Conservation (phyloP, 2,888 invertebrate genomes). For the Candidula unifasciata region DNA sequence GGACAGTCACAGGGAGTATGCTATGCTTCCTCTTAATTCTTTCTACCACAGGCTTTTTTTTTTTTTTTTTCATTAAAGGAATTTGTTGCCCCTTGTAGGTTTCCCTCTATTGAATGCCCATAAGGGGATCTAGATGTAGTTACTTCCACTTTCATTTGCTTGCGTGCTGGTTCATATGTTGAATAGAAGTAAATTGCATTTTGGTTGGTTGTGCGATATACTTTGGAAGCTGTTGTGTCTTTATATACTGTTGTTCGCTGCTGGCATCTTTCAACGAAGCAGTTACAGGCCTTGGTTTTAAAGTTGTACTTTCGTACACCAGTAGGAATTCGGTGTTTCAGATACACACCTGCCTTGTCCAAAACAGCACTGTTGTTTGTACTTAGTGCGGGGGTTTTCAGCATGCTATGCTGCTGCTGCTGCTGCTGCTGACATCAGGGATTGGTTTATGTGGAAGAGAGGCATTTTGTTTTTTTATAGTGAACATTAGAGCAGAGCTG, state of each 20-base stretch:
- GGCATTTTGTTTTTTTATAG: conserved; percentile 18
- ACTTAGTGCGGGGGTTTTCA: neutral
- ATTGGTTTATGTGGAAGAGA: neutral
- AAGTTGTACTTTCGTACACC: neutral
- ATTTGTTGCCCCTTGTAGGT: too few species aligned
- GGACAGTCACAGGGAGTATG: too few species aligned
- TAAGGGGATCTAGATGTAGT: too few species aligned
- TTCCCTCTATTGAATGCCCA: neutral
- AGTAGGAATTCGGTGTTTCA: neutral
- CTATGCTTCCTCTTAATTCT: too few species aligned
- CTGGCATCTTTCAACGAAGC: too few species aligned
- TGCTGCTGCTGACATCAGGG: neutral
- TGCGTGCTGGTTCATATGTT: neutral
- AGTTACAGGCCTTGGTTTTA: neutral
- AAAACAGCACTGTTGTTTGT: conserved; percentile 25
- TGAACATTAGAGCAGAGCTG: conserved; percentile 31
- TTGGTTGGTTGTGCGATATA: neutral
- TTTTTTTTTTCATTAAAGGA: neutral
- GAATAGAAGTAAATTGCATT: neutral
- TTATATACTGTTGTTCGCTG: neutral
- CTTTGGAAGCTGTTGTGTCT: neutral
- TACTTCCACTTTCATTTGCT: neutral
- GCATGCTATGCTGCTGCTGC: neutral
- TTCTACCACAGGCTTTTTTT: too few species aligned
- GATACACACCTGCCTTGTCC: neutral